Evolutionary conservation across 2,113 vertebrate species (phyloP).

Genomic region (Oryzias celebensis): DNA sequence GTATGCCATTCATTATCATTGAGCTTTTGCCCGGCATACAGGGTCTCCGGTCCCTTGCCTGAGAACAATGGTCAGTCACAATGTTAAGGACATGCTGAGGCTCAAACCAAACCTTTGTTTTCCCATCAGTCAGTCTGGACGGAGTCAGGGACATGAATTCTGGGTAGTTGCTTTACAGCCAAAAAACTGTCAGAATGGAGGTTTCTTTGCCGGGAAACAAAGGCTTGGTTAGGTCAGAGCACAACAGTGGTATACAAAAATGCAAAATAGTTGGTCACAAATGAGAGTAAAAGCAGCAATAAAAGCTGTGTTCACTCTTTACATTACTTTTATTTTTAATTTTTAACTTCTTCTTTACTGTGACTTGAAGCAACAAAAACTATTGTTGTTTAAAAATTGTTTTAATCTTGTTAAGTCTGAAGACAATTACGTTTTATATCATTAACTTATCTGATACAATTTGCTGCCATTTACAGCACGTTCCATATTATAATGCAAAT

Average conservation of each 20-base stretch:
- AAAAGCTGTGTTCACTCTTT: too few relatives aligned
- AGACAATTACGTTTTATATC: too few relatives aligned
- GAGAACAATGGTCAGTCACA: conserved; percentile 79
- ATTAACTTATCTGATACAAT: too few relatives aligned
- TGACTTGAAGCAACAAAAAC: background rate
- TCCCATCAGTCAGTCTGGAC: conserved; percentile 25
- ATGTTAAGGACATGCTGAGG: conserved; percentile 77
- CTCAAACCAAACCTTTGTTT: conserved; percentile 78
- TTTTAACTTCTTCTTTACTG: background rate
- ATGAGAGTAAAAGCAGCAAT: too few relatives aligned
- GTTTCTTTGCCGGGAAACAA: conserved; percentile 62
- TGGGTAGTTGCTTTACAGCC: background rate
- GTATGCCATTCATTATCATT: conserved; percentile 99
- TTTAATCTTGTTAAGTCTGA: too few relatives aligned
- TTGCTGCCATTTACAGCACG: too few relatives aligned
- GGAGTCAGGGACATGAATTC: background rate
- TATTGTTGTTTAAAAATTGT: too few relatives aligned
- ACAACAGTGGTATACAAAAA: conserved; percentile 28
- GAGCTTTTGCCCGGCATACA: conserved; percentile 98
- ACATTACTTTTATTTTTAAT: background rate
- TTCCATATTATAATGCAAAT: too few relatives aligned
- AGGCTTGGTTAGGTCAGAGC: conserved; percentile 70
- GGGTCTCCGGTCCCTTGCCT: conserved; percentile 99
- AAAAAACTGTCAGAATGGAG: conserved; percentile 5
- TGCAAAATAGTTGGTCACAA: conserved; percentile 21